Base-by-base conservation (phyloP, 2,797 vertebrate genomes). In the Chaetodon trifasciatus region DNA sequence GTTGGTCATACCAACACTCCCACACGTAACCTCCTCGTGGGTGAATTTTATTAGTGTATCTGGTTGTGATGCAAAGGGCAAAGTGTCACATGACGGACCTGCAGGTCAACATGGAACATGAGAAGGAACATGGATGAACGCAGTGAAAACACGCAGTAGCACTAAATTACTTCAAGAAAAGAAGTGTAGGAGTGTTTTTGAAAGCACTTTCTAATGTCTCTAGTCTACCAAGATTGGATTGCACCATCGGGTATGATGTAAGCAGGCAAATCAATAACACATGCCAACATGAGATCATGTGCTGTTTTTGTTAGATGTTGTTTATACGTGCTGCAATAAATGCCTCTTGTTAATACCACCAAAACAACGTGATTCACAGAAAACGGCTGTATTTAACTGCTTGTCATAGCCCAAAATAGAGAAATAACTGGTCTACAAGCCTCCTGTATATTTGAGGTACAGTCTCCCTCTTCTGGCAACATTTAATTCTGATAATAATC, bases 61-160 rank as follows among this genome's bases (percentile, higher is more conserved):
- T 74, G 32, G 76, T 88, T 79, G 49, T 87, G 65, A 78, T 75
- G 75, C 44, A 80, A 86, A 85, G 78, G 78, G 60, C 66, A 69
- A 32, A 58, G 57, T 57, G 58, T 80, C 86, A 85, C 68, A 76
- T 74, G 83, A 82, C 0, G 0, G 37, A 76, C 55, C 55, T 32
- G 16, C 28, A 15, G 55, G 63, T 88, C 75, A 77, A 5, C 0
- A 1, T 46, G 50, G 52, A 76, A 78, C 49, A 67, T 5, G 21
- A 62, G 65, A 62, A 49, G 37, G 15, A 72, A 21, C 57, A 74
- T 44, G 6, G 6, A 32, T 5, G n/a, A 64, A 68, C 8, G 3
- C 7, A 37, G 16, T 1, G 0, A 57, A 81, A 68, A 49, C 52
- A 65, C 11, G 47, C 16, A 50, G 49, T 16, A n/a, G 21, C 49